Conservation (phyloP, 2,888 invertebrate genomes). For the Sabatieria punctata region DNA sequence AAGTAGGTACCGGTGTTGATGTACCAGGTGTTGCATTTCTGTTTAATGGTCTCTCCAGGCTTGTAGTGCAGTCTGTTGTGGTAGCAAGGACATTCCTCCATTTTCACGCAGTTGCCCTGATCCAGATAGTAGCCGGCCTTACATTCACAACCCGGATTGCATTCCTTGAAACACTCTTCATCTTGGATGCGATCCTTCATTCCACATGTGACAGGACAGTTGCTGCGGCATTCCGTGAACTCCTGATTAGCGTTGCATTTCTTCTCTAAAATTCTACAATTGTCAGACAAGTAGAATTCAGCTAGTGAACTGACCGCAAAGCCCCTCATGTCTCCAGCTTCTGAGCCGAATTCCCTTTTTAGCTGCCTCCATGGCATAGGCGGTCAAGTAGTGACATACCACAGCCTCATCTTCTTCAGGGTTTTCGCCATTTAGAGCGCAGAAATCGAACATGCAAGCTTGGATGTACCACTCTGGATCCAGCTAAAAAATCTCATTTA, state of each 20-base stretch:
- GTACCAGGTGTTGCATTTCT: constrained; percentile 68
- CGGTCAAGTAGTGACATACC: constrained; percentile 41
- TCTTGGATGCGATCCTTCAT: constrained; percentile 22
- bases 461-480: constrained; percentile 44
- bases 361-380: constrained; percentile 7
- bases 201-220: constrained; percentile 16
- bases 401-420: constrained; percentile 45
- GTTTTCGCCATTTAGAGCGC: constrained; percentile 40
- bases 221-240: constrained; percentile 7
- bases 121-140: constrained; percentile 4
- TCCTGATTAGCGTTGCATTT: not conserved
- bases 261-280: not conserved
- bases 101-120: constrained; percentile 45
- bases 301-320: constrained; percentile 54
- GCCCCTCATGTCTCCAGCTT: constrained; percentile 58
- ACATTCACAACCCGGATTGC: constrained; percentile 9
- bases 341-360: not conserved
- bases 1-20: constrained; percentile 4
- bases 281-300: not conserved
- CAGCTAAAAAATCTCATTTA: not conserved
- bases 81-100: constrained; percentile 64
- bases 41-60: constrained; percentile 53
- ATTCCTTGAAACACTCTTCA: constrained; percentile 56
- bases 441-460: constrained; percentile 63
- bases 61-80: constrained; percentile 65